Conservation (phyloP, 2,888 invertebrate genomes). For the Diachrysia chrysitis region DNA sequence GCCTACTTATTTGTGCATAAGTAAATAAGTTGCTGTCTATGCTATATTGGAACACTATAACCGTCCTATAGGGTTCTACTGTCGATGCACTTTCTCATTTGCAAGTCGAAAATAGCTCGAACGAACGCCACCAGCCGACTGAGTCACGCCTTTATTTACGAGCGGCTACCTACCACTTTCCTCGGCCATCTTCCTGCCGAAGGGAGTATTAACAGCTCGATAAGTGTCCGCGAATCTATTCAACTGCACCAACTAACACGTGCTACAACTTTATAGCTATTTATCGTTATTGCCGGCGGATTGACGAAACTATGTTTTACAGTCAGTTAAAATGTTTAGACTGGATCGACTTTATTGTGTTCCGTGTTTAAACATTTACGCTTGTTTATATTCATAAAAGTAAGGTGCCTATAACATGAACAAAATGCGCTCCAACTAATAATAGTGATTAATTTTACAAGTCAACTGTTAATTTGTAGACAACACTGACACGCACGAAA, state of each 20-base stretch:
- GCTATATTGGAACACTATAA: conserved; percentile 41
- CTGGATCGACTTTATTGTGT: conserved; percentile 48
- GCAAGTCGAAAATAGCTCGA: conserved; percentile 83
- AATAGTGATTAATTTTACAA: conserved; percentile 57
- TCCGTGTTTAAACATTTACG: conserved; percentile 49
- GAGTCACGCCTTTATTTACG: conserved; percentile 85
- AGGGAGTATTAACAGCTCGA: conserved; percentile 62
- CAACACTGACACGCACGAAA: conserved; percentile 54
- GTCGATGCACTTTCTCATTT: conserved; percentile 84
- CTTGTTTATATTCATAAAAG: conserved; percentile 48
- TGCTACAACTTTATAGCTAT: conserved; percentile 53
- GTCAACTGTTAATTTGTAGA: conserved; percentile 51
- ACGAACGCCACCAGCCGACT: conserved; percentile 62
- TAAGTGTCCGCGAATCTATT: conserved; percentile 68
- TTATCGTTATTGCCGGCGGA: conserved; percentile 57
- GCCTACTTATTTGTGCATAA: conserved; percentile 42
- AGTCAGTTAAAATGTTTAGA: conserved; percentile 55
- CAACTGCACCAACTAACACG: conserved; percentile 48
- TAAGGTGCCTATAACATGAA: conserved; percentile 28
- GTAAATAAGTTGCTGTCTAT: conserved; percentile 48
- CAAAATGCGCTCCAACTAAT: conserved; percentile 45
- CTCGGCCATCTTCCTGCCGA: conserved; percentile 68
- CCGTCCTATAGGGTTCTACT: conserved; percentile 52
- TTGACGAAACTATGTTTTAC: conserved; percentile 51
- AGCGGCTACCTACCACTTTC: conserved; percentile 69